Base-by-base conservation (phyloP, 2,888 invertebrate genomes). In the Blera fallax region DNA sequence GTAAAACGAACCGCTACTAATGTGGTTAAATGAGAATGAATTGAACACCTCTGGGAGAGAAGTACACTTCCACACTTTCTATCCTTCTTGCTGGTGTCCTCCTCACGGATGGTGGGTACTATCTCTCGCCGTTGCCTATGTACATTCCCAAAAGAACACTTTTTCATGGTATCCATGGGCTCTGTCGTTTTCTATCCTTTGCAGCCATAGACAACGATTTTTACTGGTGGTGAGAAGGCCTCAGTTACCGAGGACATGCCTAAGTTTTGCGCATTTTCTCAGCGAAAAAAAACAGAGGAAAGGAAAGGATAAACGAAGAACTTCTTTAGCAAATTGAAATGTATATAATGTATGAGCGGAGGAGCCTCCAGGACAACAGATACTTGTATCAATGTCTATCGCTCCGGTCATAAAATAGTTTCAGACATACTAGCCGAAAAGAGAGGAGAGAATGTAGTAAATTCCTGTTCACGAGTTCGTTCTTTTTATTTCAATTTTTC, bases 11-110 rank as follows among this genome's bases (percentile, higher is more conserved):
- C 84, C 80, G 74, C 84, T 80, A 77, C 87, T 87, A 87, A 87
- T 87, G 87, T 87, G 87, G 87, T 87, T 87, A 87, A 87, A 87
- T 87, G 77, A 87, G 87, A 87, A 87, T 83, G 76, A 87, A 80
- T 87, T 83, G 87, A 87, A 87, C 83, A 87, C 87, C 87, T 87
- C 77, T 72, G 84, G 84, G 84, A 80, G 67, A 34, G 43, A 21
- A 43, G 69, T 45, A 52, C 60, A 70, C 70, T 80, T 74, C 50
- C 62, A 73, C 74, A 74, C 56, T 37, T 45, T 10, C 48, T 34
- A 54, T 37, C 43, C 16, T 14, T 8, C 14, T 14, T 18, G n/a
- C 11, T 48, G 11, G 32, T 48, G 21, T 18, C 72, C 29, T 48
- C 11, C 50, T 64, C 43, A 58, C 34, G 32, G 29, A 60, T 54